Percentiles rank a stretch among this genome's conserved stretches.
Conservation (phyloP, 2,797 vertebrate species). For the Manis javanica region DNA sequence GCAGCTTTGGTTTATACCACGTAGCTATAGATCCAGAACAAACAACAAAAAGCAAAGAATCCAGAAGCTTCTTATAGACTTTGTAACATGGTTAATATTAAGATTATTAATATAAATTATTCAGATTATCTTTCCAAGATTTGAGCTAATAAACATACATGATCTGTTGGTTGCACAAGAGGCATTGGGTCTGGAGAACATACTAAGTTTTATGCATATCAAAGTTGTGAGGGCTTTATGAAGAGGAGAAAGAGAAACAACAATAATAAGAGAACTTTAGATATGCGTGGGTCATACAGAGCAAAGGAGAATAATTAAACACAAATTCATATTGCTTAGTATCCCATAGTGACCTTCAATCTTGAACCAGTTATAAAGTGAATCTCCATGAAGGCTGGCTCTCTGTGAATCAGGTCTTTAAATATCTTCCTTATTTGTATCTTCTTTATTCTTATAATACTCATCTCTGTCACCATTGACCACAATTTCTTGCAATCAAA, state of each 20-base stretch:
- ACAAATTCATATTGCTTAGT: background rate
- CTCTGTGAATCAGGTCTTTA: no score
- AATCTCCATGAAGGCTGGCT: background rate
- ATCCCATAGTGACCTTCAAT: background rate
- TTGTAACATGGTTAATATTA: background rate
- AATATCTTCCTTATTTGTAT: background rate
- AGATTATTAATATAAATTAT: background rate
- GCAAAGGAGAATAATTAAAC: background rate
- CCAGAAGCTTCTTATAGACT: background rate
- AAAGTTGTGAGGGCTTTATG: background rate
- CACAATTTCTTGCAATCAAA: background rate
- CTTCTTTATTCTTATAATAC: background rate
- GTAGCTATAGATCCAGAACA: background rate
- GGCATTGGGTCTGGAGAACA: background rate
- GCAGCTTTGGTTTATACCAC: background rate
- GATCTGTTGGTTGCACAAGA: background rate
- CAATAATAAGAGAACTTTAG: background rate
- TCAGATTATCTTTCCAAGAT: background rate
- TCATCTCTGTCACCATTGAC: background rate
- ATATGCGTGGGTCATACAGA: background rate
- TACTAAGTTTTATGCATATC: background rate
- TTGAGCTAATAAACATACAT: background rate
- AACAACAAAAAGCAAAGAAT: background rate
- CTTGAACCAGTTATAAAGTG: background rate
- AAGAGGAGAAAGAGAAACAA: background rate